phyloP scores from a whole-genome alignment of 2,888 invertebrate genomes.

The Empis livida region DNA sequence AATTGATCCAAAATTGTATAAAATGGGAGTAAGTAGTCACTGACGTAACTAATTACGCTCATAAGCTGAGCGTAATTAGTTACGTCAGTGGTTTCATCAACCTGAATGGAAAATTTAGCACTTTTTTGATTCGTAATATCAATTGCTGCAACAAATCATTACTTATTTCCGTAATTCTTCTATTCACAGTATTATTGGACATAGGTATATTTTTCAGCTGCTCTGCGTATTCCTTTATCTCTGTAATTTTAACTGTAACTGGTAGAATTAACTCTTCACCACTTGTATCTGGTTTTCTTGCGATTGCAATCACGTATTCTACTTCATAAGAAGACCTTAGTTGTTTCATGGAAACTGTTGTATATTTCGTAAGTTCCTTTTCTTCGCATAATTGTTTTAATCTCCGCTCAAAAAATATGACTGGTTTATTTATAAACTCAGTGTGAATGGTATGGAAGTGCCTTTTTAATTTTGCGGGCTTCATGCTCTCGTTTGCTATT shows the following conservation, averaged over 20 bases:
- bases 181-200: slow-evolving; percentile 1
- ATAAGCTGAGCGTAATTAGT: too few relatives aligned
- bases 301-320: neutral
- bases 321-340: neutral
- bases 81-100: slow-evolving; percentile 4
- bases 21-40: too few relatives aligned
- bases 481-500: neutral
- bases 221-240: neutral
- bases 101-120: neutral
- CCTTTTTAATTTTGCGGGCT: neutral
- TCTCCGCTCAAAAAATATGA: too few relatives aligned
- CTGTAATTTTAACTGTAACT: slow-evolving; percentile 1
- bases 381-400: neutral
- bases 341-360: neutral
- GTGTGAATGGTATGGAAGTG: neutral
- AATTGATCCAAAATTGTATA: too few relatives aligned
- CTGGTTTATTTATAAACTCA: neutral
- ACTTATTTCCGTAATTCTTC: slow-evolving; percentile 3
- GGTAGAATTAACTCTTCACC: slow-evolving; percentile 4
- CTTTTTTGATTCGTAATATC: slow-evolving; percentile 1
- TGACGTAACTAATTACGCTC: too few relatives aligned
- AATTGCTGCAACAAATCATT: slow-evolving; percentile 1
- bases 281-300: too few relatives aligned
- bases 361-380: neutral
- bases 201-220: slow-evolving; percentile 2